These are phyloP conservation scores for Pachyrhynchus sulphureomaculatus DNA, from an alignment of 1,140 invertebrate genomes.

Conservation along the genomic window DNA sequence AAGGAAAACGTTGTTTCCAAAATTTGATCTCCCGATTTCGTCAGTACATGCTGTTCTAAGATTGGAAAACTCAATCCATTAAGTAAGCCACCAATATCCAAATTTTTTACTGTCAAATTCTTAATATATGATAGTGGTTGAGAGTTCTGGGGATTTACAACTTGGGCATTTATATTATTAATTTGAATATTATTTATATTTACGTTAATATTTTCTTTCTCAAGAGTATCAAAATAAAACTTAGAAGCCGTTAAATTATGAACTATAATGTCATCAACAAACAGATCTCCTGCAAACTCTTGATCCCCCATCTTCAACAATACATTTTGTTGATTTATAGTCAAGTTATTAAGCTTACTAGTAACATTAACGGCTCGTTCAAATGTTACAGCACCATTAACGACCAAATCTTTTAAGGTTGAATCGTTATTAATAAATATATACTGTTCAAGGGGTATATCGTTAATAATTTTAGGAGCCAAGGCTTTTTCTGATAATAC, in stretches of 20 bases:
- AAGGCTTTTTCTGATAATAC: slow-evolving; percentile 33
- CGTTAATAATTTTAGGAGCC: slow-evolving; percentile 35
- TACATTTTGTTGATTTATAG: slow-evolving; percentile 32
- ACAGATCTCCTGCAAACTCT: slow-evolving; percentile 28
- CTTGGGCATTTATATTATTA: slow-evolving; percentile 27
- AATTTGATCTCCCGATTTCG: slow-evolving; percentile 38
- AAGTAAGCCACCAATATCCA: slow-evolving; percentile 43
- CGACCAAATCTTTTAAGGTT: slow-evolving; percentile 29
- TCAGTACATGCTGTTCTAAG: slow-evolving; percentile 44
- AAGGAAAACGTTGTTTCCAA: slow-evolving; percentile 38
- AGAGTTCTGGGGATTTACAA: not conserved
- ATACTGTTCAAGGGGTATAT: slow-evolving; percentile 32
- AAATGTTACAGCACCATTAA: slow-evolving; percentile 38
- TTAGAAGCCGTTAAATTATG: slow-evolving; percentile 24
- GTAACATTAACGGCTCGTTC: slow-evolving; percentile 26
- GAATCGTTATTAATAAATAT: slow-evolving; percentile 30
- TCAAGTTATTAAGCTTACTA: slow-evolving; percentile 32
- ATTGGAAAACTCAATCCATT: slow-evolving; percentile 44
- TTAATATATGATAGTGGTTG: slow-evolving; percentile 2
- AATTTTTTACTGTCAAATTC: slow-evolving; percentile 28
- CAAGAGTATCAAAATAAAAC: no score
- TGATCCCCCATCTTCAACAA: slow-evolving; percentile 41
- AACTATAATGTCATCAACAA: slow-evolving; percentile 13
- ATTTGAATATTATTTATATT: no score
- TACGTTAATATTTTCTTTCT: no score